Evolutionary conservation across 2,888 invertebrate genomes (phyloP), one percentile per base, ranked within the genome.

Genomic region (Cacoxenus indagator): DNA sequence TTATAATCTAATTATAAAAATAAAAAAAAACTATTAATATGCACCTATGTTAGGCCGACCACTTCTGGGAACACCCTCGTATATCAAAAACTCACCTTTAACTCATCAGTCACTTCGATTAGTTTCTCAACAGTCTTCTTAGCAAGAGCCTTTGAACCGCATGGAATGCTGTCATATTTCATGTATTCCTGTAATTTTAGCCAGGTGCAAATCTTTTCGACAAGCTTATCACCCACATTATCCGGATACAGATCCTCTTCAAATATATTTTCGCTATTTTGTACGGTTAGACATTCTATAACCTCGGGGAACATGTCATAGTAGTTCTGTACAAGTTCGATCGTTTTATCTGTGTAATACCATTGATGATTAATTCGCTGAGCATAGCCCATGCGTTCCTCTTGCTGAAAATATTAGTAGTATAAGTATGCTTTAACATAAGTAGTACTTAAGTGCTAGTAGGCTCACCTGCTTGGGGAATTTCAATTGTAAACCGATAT

Each of bases 401-500:
- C 91, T 74, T 92, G 92, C 91, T 92, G 31, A 59, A 67, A 57
- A 59, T 54, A 17, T 51, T 55, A 3, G 8, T 1, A 26, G 22
- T 26, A 48, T 17, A 4, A 2, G 19, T 5, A 1, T 31, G 31
- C 5, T 8, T 1, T 8, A 31, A 9, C 31, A 31, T 31, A 31
- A 0, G 9, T 8, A 31, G 9, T 1, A 9, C 9, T 31, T 31
- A 31, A 0, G 14, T 4, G 9, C 48, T 9, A 46, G 22, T 45
- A 27, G 54, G 65, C 81, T 78, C 73, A 94, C 93, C 90, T 95
- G 91, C 84, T 95, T 96, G 73, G 93, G 95, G 83, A 94, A 95
- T 88, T 98, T 98, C 24, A 99, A 90, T 86, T 97, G 96, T 57
- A 99, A 90, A 0, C 98, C 99, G 29, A 98, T 91, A 85, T 98